Evolutionary conservation across 2,113 vertebrate species (phyloP), one percentile per base, ranked within the genome.

Genomic region (Brachionichthys hirsutus): DNA sequence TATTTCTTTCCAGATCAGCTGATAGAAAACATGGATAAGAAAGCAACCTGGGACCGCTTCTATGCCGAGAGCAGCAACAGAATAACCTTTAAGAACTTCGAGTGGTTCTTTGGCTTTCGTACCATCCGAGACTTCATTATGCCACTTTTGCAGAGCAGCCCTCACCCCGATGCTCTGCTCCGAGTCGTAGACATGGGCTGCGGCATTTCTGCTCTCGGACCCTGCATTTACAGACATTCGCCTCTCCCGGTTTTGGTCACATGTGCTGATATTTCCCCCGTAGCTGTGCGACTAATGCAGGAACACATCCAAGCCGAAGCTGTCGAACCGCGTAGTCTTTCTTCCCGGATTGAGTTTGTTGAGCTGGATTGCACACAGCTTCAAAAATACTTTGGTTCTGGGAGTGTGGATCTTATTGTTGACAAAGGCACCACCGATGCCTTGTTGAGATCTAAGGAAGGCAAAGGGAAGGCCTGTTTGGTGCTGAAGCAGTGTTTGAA

Each of bases 51-150:
- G 94, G 93, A 95, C 78, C 81, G 78, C 14, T 90, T 95, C 75
- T 92, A 94, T 34, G 24, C 82, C 0, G 87, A 88, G 47, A 77
- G 16, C 36, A 73, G 14, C 17, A 70, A 9, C 0, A 64, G 22
- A 10, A 12, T 35, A 0, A 17, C 51, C 30, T 90, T 91, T 16
- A 88, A 86, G 57, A 88, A 90, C 62, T 95, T 95, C 41, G 93
- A 96, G 73, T 96, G 94, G 93, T 96, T 96, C 84, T 94, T 94
- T 12, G 89, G 92, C n/a, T 95, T 92, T 6, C 67, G 85, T 0
- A 70, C 90, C 1, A 69, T 89, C 12, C 77, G 59, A 19, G 82
- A 78, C 36, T 64, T 92, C 12, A 85, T 95, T 0, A 68, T 92
- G 41, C 89, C 92, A 0, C 44, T 85, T 1, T 60, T 95, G n/a